Percentiles rank a stretch among this genome's conserved stretches.
Evolutionary conservation across 2,113 vertebrate genomes (phyloP).

Genomic region (Gallinago paraguaiae): DNA sequence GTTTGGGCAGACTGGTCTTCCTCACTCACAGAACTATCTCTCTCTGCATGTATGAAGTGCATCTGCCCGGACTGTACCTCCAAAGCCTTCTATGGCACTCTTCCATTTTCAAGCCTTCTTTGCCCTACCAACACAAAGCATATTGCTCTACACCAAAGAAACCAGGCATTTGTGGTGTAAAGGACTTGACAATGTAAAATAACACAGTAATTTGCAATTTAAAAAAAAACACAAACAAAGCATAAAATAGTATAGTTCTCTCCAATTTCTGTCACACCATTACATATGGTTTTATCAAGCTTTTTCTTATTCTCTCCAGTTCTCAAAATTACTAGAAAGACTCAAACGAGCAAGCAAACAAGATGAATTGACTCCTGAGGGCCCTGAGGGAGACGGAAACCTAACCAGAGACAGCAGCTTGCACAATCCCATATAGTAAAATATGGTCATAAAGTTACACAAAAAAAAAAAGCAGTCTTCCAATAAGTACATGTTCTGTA

Average conservation of each 20-base stretch:
- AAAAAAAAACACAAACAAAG: not conserved
- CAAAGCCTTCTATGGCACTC: not conserved
- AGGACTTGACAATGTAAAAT: not conserved
- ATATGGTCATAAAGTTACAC: not conserved
- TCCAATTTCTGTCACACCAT: not conserved
- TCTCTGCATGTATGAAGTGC: rapidly evolving
- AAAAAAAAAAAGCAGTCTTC: not conserved
- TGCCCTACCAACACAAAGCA: not conserved
- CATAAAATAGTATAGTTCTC: not conserved
- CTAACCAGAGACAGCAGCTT: not conserved
- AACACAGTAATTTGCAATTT: not conserved
- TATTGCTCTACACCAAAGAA: not conserved
- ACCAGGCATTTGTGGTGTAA: not conserved
- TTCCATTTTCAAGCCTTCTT: not conserved
- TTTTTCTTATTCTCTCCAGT: not conserved
- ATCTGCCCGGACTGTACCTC: not conserved
- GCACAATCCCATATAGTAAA: not conserved
- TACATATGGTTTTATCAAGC: not conserved
- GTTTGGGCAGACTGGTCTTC: not conserved
- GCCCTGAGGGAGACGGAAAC: not conserved
- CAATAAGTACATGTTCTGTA: not conserved
- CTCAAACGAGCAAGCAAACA: not conserved
- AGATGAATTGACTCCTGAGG: not conserved
- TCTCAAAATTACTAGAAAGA: not conserved
- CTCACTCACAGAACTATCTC: not conserved